phyloP scores from a whole-genome alignment of 2,888 invertebrate species.

The Folsomia candida region DNA sequence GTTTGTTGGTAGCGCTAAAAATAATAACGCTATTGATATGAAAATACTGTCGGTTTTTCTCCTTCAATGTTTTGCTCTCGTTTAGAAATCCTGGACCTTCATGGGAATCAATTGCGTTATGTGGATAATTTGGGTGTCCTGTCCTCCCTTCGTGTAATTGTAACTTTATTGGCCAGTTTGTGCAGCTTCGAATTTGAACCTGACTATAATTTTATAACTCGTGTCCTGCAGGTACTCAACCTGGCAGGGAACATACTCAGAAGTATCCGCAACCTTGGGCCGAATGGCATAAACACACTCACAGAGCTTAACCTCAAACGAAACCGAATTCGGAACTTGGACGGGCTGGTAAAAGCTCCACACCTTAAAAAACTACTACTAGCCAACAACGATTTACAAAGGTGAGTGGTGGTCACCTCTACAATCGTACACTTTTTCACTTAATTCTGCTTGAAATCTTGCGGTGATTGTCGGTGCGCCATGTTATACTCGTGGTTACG shows the following conservation, averaged over 20 bases:
- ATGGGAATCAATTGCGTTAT: constrained; percentile 82
- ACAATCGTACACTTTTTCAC: background rate
- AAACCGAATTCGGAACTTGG: constrained; percentile 75
- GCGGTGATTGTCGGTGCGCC: background rate
- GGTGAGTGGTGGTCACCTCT: constrained; percentile 41
- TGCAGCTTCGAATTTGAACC: too few species aligned
- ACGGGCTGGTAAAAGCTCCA: constrained; percentile 75
- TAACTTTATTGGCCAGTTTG: too few species aligned
- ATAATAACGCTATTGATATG: too few species aligned
- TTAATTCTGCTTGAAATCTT: background rate
- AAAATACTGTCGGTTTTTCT: too few species aligned
- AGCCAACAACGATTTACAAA: constrained; percentile 74
- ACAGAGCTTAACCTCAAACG: constrained; percentile 85
- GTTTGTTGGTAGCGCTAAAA: too few species aligned
- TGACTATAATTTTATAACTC: too few species aligned
- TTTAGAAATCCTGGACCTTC: constrained; percentile 74
- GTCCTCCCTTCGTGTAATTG: constrained; percentile 73
- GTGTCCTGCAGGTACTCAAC: too few species aligned
- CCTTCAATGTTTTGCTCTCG: too few species aligned
- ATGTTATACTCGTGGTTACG: background rate
- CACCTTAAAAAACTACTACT: constrained; percentile 75
- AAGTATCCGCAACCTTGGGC: constrained; percentile 71
- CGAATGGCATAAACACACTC: constrained; percentile 72
- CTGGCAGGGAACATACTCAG: constrained; percentile 87
- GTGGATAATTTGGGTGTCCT: constrained; percentile 69